These are phyloP conservation scores for Panzeria rudis DNA, from an alignment of 2,888 invertebrate species.

Conservation along the genomic window DNA sequence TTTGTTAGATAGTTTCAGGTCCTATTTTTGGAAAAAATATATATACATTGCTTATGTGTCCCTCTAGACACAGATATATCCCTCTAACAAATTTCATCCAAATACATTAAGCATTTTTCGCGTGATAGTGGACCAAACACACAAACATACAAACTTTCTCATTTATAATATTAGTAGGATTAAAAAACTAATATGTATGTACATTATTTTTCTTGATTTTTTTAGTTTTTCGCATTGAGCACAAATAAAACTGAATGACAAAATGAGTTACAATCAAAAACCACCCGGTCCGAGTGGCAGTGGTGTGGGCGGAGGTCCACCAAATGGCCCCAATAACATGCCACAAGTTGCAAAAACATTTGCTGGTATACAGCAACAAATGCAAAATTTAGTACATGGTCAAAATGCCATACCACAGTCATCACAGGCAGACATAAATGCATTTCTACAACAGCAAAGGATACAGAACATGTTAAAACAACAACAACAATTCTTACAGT, in stretches of 20 bases:
- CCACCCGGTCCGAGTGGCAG: slow-evolving; percentile 75
- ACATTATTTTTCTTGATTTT: slow-evolving; percentile 8
- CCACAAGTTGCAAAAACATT: slow-evolving; percentile 78
- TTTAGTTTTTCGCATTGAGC: slow-evolving; percentile 45
- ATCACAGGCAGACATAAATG: slow-evolving; percentile 77
- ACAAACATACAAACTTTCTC: too few species aligned
- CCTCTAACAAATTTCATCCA: too few species aligned
- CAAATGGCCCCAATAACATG: slow-evolving; percentile 77
- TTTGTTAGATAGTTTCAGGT: too few species aligned
- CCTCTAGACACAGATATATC: too few species aligned
- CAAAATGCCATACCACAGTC: slow-evolving; percentile 77
- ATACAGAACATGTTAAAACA: slow-evolving; percentile 77
- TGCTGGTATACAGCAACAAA: slow-evolving; percentile 79
- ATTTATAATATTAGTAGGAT: too few species aligned
- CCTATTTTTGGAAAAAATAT: too few species aligned
- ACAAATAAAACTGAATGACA: slow-evolving; percentile 67
- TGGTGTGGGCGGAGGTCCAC: slow-evolving; percentile 75
- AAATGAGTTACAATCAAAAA: slow-evolving; percentile 79
- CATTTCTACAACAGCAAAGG: slow-evolving; percentile 78
- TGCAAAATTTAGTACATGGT: slow-evolving; percentile 79
- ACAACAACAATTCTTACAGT: slow-evolving; percentile 76
- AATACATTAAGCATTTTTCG: neutral
- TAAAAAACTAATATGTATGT: neutral
- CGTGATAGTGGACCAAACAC: too few species aligned
- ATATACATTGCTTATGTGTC: too few species aligned